phyloP scores from a whole-genome alignment of 2,888 invertebrate genomes.

The Polymixis lichenea region DNA sequence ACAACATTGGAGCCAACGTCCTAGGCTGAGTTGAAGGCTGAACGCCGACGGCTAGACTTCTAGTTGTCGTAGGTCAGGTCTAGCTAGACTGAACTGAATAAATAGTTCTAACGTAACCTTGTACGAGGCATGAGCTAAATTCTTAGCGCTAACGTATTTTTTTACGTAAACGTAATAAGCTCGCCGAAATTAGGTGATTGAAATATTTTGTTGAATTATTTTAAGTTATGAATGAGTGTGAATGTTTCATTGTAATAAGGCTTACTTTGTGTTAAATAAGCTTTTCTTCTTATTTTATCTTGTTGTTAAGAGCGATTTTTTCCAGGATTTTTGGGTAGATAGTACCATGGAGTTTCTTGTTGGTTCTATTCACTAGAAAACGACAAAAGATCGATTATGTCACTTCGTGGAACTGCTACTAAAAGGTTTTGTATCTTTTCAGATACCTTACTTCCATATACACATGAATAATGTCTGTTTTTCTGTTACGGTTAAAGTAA shows the following conservation, averaged over 20 bases:
- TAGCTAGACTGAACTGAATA: constrained; percentile 48
- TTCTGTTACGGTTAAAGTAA: neutral
- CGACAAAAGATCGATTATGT: neutral
- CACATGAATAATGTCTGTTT: neutral
- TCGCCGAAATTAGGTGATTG: neutral
- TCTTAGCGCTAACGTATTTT: constrained; percentile 27
- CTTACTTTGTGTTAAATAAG: neutral
- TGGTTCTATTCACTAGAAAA: neutral
- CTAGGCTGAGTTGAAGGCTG: constrained; percentile 46
- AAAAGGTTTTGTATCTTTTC: neutral
- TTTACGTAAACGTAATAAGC: constrained; percentile 22
- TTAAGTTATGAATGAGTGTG: constrained; percentile 17
- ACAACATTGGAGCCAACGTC: constrained; percentile 35
- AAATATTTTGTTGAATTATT: constrained; percentile 24
- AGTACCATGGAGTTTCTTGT: neutral
- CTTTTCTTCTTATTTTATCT: constrained; percentile 3
- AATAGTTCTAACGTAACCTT: constrained; percentile 56
- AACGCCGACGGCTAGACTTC: constrained; percentile 27
- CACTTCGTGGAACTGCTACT: neutral
- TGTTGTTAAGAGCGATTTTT: neutral
- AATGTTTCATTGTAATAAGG: constrained; percentile 13
- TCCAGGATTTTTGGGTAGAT: neutral
- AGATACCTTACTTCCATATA: neutral
- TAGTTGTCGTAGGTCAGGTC: constrained; percentile 54
- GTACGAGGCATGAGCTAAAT: constrained; percentile 45